Base-by-base conservation (phyloP, 2,113 vertebrate genomes). In the Semnornis frantzii region DNA sequence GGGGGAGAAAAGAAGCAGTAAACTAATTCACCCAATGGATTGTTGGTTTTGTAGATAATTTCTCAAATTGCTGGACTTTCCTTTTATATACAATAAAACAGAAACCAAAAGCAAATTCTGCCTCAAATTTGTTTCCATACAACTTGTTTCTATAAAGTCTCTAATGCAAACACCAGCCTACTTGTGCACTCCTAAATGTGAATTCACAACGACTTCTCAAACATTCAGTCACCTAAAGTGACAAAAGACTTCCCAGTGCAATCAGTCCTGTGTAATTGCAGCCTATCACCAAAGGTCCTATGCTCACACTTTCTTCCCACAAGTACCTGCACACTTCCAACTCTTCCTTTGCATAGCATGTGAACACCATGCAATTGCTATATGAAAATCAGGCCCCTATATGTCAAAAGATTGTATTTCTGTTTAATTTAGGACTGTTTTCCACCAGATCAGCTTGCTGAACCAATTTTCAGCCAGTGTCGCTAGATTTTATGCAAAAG, bases 311-410 rank as follows among this genome's bases (percentile, higher is more conserved):
- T 76, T 60, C n/a, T 57, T 73, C 31, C 31, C 74, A 70, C n/a
- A 74, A 33, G n/a, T 66, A 50, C 21, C 10, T 55, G 30, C 1
- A n/a, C 37, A 62, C 73, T 77, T 81, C 70, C 52, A 90, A 63
- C 4, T 15, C 18, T 37, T 92, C 20, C 15, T 55, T 44, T 30
- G 37, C 21, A 33, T 0, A 0, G 25, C 24, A 28, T 1, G 1
- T 13, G 12, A 37, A 31, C 58, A 44, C 34, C 6, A 1, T 7
- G 15, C 57, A 68, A 71, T 44, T 5, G 2, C 15, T 25, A 0
- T 5, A 23, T 16, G 9, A 54, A 55, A 54, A 55, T 39, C 31
- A 24, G 30, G 25, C 84, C 6, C 24, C 30, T 39, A 23, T 6
- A 1, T 42, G 13, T 60, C 20, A 68, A 33, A 86, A 57, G 6